Percentiles rank a stretch among this genome's conserved stretches.
phyloP scores from a whole-genome alignment of 1,140 invertebrate genomes.

The Drosophila auraria region DNA sequence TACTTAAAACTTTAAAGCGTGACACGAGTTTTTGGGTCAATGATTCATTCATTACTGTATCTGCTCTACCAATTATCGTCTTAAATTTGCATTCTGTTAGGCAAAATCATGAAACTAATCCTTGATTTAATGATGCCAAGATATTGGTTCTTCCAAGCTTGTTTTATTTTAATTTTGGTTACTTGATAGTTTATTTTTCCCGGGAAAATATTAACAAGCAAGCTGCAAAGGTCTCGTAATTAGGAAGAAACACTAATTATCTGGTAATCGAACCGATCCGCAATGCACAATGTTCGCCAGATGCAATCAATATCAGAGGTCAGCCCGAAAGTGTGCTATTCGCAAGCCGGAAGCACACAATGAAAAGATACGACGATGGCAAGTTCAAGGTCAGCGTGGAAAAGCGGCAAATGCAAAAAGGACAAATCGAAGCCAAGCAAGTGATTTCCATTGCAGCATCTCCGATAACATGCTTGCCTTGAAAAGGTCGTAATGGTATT shows the following conservation, averaged over 20 bases:
- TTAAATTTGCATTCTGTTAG: background rate
- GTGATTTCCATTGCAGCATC: constrained; percentile 4
- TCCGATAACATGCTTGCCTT: background rate
- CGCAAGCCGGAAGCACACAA: constrained; percentile 3
- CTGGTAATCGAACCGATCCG: constrained; percentile 2
- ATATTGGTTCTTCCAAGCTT: too few relatives aligned
- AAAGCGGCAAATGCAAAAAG: constrained; percentile 8
- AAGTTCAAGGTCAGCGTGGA: constrained; percentile 26
- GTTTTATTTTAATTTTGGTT: too few relatives aligned
- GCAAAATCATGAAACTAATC: background rate
- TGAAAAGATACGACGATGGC: constrained; percentile 6
- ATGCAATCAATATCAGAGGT: constrained; percentile 23
- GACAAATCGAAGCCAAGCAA: background rate
- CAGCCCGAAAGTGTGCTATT: constrained; percentile 38
- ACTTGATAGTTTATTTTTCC: too few relatives aligned
- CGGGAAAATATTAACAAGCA: background rate
- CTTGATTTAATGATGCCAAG: background rate
- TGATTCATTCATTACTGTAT: background rate
- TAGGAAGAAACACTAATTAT: background rate
- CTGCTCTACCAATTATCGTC: background rate
- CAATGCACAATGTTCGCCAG: background rate
- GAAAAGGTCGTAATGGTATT: background rate
- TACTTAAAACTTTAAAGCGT: background rate
- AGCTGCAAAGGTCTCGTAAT: background rate
- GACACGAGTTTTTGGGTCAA: background rate